phyloP scores from a whole-genome alignment of 2,888 invertebrate genomes.

The Apodemia duryi region DNA sequence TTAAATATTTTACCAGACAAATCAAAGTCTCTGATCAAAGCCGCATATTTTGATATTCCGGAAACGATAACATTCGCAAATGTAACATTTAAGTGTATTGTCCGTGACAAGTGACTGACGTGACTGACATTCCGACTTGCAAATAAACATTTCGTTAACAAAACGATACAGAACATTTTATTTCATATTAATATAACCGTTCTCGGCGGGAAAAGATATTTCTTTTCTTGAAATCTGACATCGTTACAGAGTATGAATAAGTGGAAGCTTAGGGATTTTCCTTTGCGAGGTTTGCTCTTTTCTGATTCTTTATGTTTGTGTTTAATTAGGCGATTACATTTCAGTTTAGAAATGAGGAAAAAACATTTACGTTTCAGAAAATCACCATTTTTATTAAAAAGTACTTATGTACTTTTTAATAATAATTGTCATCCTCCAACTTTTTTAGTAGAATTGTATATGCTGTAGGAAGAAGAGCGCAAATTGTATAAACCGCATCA shows the following conservation, averaged over 20 bases:
- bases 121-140: constrained; percentile 16
- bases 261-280: not conserved
- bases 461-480: no score
- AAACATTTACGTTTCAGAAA: no score
- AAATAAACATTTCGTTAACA: constrained; percentile 24
- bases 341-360: not conserved
- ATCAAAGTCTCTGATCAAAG: constrained; percentile 29
- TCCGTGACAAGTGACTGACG: constrained; percentile 23
- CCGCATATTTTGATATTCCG: constrained; percentile 27
- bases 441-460: no score
- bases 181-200: constrained; percentile 7
- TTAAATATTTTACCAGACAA: constrained; percentile 21
- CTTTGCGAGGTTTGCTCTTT: constrained; percentile 1
- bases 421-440: no score
- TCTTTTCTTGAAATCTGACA: constrained; percentile 8
- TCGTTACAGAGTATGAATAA: constrained; percentile 8
- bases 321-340: not conserved
- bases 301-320: not conserved
- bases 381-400: no score
- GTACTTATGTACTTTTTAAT: no score
- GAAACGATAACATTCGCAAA: constrained; percentile 18
- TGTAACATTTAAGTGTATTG: constrained; percentile 27
- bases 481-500: no score
- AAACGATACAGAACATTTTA: constrained; percentile 21
- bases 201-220: not conserved